These are phyloP conservation scores for Argynnis bischoffii DNA, from an alignment of 2,888 invertebrate species.

Conservation along the genomic window DNA sequence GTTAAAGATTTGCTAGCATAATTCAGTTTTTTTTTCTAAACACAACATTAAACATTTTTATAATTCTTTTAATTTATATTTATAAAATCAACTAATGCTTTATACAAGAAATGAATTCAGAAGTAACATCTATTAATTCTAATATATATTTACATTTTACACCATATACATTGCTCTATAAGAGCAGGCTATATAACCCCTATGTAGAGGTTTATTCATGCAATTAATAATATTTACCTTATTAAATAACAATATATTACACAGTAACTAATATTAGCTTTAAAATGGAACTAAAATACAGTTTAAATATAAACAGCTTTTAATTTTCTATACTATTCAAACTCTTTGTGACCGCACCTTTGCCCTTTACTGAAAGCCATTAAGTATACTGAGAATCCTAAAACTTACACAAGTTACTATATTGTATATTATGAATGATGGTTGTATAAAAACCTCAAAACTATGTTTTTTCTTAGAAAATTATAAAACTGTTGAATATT, in stretches of 20 bases:
- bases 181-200: slow-evolving; percentile 48
- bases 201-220: slow-evolving; percentile 33
- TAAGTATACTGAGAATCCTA: no score
- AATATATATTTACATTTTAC: slow-evolving; percentile 3
- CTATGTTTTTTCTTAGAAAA: no score
- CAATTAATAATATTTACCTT: neutral
- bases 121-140: slow-evolving; percentile 6
- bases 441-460: no score
- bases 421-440: no score
- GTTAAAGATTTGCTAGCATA: no score
- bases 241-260: slow-evolving; percentile 12
- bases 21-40: no score
- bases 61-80: no score
- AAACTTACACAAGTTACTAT: no score
- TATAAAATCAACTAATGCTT: neutral
- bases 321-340: neutral
- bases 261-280: neutral
- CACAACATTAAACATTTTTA: no score
- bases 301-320: neutral
- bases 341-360: slow-evolving; percentile 6
- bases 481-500: no score
- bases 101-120: slow-evolving; percentile 8
- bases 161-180: slow-evolving; percentile 54
- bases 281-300: slow-evolving; percentile 1
- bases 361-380: neutral